Evolutionary conservation across 2,888 invertebrate genomes (phyloP).

Genomic region (Drosophila ochracea): DNA sequence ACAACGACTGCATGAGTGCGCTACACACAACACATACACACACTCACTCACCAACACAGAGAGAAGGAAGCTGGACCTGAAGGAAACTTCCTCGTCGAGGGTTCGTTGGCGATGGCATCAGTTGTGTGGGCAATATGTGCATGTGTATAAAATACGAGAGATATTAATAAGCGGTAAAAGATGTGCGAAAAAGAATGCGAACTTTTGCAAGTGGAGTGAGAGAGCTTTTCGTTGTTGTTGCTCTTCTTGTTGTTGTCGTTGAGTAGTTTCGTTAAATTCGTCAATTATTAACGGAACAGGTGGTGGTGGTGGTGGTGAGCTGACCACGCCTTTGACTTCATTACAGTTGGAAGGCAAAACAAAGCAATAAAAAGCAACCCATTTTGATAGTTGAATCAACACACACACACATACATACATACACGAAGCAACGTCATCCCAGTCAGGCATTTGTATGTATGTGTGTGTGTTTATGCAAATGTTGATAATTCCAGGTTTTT

Average conservation of each 20-base stretch:
- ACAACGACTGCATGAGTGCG: conserved; percentile 26
- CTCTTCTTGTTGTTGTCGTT: not conserved
- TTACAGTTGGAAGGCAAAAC: conserved; percentile 29
- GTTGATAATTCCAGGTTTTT: conserved; percentile 54
- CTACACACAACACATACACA: conserved; percentile 12
- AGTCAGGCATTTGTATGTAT: conserved; percentile 22
- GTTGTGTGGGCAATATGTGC: not conserved
- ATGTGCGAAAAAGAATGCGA: not conserved
- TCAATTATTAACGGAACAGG: not conserved
- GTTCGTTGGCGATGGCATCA: conserved; percentile 15
- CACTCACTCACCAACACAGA: not conserved
- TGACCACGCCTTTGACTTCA: conserved; percentile 56
- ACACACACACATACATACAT: conserved; percentile 8
- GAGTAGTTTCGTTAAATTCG: not conserved
- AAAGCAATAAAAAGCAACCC: conserved; percentile 46
- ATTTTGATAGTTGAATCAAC: conserved; percentile 57
- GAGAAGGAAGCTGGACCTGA: conserved; percentile 7
- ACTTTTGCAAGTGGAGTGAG: not conserved
- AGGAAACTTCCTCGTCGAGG: conserved; percentile 6
- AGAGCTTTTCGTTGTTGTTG: not conserved
- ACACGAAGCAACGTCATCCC: conserved; percentile 44
- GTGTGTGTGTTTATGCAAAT: conserved; percentile 49
- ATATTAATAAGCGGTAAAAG: conserved; percentile 4
- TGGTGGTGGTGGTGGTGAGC: conserved; percentile 26
- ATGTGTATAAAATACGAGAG: conserved; percentile 7